Base-by-base conservation (phyloP, 2,888 invertebrate genomes). In the Congeria kusceri region DNA sequence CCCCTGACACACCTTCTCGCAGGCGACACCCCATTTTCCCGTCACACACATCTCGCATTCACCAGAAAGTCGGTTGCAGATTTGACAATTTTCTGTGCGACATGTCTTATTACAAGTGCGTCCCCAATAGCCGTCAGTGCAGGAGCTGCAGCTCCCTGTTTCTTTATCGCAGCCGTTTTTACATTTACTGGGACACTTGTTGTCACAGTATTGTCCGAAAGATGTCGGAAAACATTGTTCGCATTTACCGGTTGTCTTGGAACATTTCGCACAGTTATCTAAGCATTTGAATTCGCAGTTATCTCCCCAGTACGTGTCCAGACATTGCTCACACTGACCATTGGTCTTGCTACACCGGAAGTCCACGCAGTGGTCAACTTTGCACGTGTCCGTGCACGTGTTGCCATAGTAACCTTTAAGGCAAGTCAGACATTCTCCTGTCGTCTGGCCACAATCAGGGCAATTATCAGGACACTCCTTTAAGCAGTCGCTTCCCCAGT, bases 1-100 rank as follows among this genome's bases (percentile, higher is more conserved):
- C n/a, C 25, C 58, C 3, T 25, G n/a, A 59, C 82, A 83, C 9
- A 32, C 62, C 23, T 56, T 39, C 15, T 76, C 49, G 49, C 82
- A 83, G 9, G 44, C 18, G 3, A 27, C 4, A n/a, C 82, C 82
- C 82, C 82, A 83, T 47, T 58, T 63, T 0, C 76, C 73, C 3
- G 46, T 56, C n/a, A 28, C 46, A 25, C 82, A 83, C 1, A 28
- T 23, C 44, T 46, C 15, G 61, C 82, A 83, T 0, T 76, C 32
- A 25, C 76, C 76, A 13, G 56, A 68, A 20, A 5, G n/a, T 32
- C 65, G 63, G 47, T 72, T 62, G 49, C 81, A 81, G 0, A 23
- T 28, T 18, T 46, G 13, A 32, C 77, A 77, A 57, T 75, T 68
- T 3, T 61, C 20, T 13, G 32, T 27, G 18, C 11, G 15, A 61